Evolutionary conservation across 2,888 invertebrate species (phyloP), one percentile per base, ranked within the genome.

Genomic region (Sthenelais limicola): DNA sequence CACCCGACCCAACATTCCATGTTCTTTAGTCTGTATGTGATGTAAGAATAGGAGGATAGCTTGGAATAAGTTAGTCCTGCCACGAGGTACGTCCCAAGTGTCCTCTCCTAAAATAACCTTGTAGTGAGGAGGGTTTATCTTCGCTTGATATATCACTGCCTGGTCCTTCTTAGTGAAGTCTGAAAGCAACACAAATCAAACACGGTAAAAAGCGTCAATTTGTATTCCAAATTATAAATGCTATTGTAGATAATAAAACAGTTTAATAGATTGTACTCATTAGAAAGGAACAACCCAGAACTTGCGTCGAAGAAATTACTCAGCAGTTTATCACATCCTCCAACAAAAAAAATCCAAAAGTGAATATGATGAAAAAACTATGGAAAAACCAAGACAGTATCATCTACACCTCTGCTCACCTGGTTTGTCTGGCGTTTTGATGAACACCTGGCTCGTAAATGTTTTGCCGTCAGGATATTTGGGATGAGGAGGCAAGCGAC

Each of bases 11-110:
- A 94, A 88, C 90, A 93, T 92, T 24, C 93, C 93, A 78, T 92
- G 91, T 81, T 93, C 92, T 80, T 92, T 91, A 77, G 90, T 90
- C 80, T 92, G 93, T 77, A 94, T 92, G 82, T 92, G 91, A 83
- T 93, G 91, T 49, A 96, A 86, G 86, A 96, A 94, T 82, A 96
- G 91, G 81, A 96, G 90, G 76, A 96, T 90, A 68, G 94, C 92
- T 87, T 95, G 94, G 86, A 96, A 94, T 82, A 96, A 89, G 89
- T 96, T 96, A 89, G 95, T 94, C 82, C 95, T 91, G 68, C 96
- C 95, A 91, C 92, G 85, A 2, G 91, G 91, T 83, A 93, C 90
- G 85, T 92, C 92, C 82, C 90, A 91, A 30, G 91, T 89, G 83
- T 92, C 92, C 74, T 91, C 92, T 68, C 92, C 92, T 33, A 91